Conservation (phyloP, 1,140 invertebrate species). For the Homalodisca vitripennis region DNA sequence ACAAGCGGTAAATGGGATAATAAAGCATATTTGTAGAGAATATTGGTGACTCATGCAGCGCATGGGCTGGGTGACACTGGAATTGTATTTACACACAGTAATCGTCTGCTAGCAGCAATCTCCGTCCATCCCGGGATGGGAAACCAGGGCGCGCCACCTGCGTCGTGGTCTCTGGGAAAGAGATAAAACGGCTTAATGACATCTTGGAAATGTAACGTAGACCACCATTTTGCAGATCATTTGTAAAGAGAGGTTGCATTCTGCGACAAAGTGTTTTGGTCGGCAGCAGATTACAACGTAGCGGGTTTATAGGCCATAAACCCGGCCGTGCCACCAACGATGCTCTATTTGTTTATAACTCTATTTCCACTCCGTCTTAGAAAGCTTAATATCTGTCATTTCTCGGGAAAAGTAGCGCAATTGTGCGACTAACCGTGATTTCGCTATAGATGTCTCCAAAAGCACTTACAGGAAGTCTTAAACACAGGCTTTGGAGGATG, state of each 20-base stretch:
- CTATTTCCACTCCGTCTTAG: slow-evolving; percentile 15
- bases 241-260: slow-evolving; percentile 23
- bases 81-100: too few relatives aligned
- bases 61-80: too few relatives aligned
- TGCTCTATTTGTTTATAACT: slow-evolving; percentile 26
- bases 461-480: too few relatives aligned
- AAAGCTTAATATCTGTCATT: slow-evolving; percentile 17
- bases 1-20: too few relatives aligned
- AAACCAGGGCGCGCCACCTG: slow-evolving; percentile 1
- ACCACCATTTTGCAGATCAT: slow-evolving; percentile 20
- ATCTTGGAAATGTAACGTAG: slow-evolving; percentile 9
- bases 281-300: slow-evolving; percentile 19
- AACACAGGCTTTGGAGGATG: too few relatives aligned
- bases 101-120: neutral
- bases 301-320: slow-evolving; percentile 7
- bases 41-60: too few relatives aligned
- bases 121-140: neutral
- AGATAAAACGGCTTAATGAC: slow-evolving; percentile 2
- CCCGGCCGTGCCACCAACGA: slow-evolving; percentile 1
- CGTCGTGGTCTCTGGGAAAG: neutral
- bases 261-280: slow-evolving; percentile 17
- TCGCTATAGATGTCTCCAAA: too few relatives aligned
- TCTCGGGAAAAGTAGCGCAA: neutral
- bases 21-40: too few relatives aligned
- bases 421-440: too few relatives aligned